Percentiles rank a stretch among this genome's conserved stretches.
Evolutionary conservation across 1,140 invertebrate species (phyloP).

Genomic region (Hirudo medicinalis): DNA sequence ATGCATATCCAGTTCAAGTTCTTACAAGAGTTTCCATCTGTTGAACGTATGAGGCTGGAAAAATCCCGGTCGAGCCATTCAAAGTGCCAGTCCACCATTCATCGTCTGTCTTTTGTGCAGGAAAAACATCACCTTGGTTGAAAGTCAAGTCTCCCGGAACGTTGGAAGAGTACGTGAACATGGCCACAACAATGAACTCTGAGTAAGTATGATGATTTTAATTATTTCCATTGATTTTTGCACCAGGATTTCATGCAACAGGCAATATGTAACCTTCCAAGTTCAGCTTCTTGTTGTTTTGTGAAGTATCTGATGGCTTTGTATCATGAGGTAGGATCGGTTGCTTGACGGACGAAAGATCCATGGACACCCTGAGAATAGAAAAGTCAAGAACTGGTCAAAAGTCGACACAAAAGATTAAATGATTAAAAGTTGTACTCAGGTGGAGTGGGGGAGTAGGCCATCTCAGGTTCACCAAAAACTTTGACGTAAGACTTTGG

Average conservation of each 20-base stretch:
- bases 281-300: too few relatives aligned
- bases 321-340: too few relatives aligned
- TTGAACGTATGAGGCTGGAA: conserved; percentile 55
- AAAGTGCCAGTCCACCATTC: conserved; percentile 96
- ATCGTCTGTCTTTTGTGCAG: conserved; percentile 51
- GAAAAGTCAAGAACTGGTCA: too few relatives aligned
- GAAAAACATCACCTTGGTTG: conserved; percentile 72
- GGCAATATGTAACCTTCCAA: too few relatives aligned
- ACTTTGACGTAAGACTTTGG: conserved; percentile 57
- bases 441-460: neutral
- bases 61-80: conserved; percentile 71
- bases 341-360: too few relatives aligned
- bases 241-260: too few relatives aligned
- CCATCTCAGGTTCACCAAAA: conserved; percentile 28
- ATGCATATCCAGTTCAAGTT: neutral
- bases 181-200: conserved; percentile 40
- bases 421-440: neutral
- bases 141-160: conserved; percentile 84
- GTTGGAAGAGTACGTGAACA: conserved; percentile 53
- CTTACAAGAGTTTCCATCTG: conserved; percentile 32
- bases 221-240: too few relatives aligned
- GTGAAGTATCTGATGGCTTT: too few relatives aligned
- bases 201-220: neutral
- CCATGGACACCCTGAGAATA: too few relatives aligned
- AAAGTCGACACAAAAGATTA: too few relatives aligned